A percentile compares a stretch with the other conserved stretches of the same genome.
phyloP scores from a whole-genome alignment of 2,888 invertebrate species.

The Willowsia nigromaculata region DNA sequence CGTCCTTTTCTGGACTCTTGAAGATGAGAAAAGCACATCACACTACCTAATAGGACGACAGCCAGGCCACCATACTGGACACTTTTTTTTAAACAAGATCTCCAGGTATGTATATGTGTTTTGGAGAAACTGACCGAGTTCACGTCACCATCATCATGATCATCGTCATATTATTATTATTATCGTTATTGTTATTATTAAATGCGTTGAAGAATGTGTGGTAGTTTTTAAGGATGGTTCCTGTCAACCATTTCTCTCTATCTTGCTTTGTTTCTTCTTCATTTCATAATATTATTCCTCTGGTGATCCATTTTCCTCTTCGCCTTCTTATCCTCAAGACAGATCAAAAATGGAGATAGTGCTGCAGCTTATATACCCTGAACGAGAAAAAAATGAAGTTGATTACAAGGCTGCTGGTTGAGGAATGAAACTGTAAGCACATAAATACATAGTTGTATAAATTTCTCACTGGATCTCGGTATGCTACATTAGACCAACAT shows the following conservation, averaged over 20 bases:
- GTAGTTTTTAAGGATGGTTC: background rate
- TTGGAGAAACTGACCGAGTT: constrained; percentile 15
- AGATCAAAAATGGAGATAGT: constrained; percentile 46
- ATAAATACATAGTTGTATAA: background rate
- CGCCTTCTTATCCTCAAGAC: constrained; percentile 1
- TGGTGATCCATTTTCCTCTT: constrained; percentile 67
- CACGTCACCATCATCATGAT: background rate
- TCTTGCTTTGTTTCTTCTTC: background rate
- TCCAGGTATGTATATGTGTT: background rate
- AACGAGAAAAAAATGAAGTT: constrained; percentile 24
- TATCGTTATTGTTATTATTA: constrained; percentile 42
- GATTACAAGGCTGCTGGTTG: background rate
- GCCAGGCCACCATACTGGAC: constrained; percentile 46
- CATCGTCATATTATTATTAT: constrained; percentile 26
- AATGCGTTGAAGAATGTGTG: constrained; percentile 37
- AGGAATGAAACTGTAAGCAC: background rate
- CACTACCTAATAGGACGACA: constrained; percentile 33
- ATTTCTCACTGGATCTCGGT: background rate
- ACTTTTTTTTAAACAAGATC: constrained; percentile 5
- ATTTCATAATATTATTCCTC: background rate
- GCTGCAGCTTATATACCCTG: background rate
- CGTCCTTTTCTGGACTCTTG: constrained; percentile 17
- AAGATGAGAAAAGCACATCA: background rate
- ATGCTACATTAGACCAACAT: constrained; percentile 44
- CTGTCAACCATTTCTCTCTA: background rate